phyloP scores from a whole-genome alignment of 2,797 vertebrate genomes.

The Echiichthys vipera region DNA sequence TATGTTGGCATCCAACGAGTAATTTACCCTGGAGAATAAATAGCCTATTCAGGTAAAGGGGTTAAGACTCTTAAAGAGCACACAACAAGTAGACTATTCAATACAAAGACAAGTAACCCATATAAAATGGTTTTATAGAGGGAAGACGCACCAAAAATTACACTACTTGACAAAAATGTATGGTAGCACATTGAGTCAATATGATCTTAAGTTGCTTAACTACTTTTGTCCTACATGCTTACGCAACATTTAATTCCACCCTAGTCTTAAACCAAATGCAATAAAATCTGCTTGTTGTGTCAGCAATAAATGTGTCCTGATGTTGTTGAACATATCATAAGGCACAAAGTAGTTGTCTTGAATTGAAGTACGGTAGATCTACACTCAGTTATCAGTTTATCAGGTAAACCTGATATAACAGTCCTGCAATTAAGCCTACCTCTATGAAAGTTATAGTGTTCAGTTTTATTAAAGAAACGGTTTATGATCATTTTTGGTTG shows the following conservation, averaged over 20 bases:
- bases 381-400: too few relatives aligned
- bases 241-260: background rate
- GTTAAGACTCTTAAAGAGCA: slow-evolving; percentile 10
- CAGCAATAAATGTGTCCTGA: background rate
- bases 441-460: background rate
- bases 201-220: background rate
- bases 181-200: background rate
- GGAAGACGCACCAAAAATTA: background rate
- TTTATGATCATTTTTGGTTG: background rate
- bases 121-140: background rate
- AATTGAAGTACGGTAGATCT: background rate
- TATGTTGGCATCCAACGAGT: background rate
- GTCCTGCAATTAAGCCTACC: background rate
- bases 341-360: background rate
- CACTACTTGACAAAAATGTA: background rate
- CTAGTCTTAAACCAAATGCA: background rate
- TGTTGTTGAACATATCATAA: background rate
- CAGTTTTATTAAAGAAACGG: background rate
- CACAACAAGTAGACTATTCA: background rate
- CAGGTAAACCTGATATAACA: background rate
- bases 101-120: background rate
- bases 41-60: background rate
- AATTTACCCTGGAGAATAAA: background rate
- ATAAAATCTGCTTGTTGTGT: background rate
- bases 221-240: background rate